Evolutionary conservation across 2,797 vertebrate genomes (phyloP).

Genomic region (Semotilus atromaculatus): DNA sequence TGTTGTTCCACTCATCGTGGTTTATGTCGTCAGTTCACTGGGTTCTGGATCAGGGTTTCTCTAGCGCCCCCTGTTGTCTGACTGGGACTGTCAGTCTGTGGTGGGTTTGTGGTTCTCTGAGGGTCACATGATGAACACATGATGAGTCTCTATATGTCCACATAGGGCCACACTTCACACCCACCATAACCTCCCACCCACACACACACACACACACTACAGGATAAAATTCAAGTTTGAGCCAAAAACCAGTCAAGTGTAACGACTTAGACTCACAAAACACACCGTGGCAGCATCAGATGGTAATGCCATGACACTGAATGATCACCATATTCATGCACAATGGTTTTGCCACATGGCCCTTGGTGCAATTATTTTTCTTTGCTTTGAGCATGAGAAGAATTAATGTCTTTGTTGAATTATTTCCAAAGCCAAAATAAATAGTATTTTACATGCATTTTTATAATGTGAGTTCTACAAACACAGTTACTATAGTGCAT

Average conservation of each 20-base stretch:
- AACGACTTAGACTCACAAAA: neutral
- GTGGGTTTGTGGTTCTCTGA: constrained; percentile 52
- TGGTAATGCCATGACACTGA: neutral
- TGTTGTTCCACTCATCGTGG: neutral
- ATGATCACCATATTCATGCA: neutral
- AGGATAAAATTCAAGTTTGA: constrained; percentile 7
- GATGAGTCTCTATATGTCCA: neutral
- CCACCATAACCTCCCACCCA: constrained; percentile 15
- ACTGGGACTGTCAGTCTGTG: neutral
- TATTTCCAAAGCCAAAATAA: neutral
- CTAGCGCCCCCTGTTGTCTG: constrained; percentile 34
- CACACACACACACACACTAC: neutral
- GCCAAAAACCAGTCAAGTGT: constrained; percentile 4
- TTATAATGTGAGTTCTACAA: neutral
- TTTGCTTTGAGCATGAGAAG: neutral
- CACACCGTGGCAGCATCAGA: neutral
- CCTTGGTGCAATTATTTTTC: neutral
- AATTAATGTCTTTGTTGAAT: neutral
- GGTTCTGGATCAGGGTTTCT: neutral
- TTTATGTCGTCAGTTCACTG: neutral
- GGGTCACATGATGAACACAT: constrained; percentile 49
- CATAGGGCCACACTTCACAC: constrained; percentile 49
- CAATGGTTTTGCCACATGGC: too few species aligned
- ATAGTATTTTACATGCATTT: neutral
- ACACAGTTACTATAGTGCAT: neutral